These are phyloP conservation scores for Bradypodion pumilum DNA, from an alignment of 2,797 vertebrate species.

Conservation along the genomic window DNA sequence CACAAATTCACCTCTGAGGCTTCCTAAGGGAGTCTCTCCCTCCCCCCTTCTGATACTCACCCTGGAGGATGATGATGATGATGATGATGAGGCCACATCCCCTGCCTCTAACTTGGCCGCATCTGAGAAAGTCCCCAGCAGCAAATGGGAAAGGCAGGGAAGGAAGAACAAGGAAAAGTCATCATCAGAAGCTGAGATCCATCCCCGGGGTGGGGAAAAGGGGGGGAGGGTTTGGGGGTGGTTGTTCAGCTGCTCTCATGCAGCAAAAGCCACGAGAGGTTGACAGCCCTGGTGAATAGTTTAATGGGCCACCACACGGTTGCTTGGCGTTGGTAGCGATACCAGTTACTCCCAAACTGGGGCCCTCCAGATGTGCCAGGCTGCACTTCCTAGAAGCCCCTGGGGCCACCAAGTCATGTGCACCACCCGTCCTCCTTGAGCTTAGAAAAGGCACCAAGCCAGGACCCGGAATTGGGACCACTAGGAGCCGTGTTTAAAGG, in stretches of 20 bases:
- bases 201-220: too few species aligned
- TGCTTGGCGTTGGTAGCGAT: accelerated
- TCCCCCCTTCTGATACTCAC: too few species aligned
- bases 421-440: too few species aligned
- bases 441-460: too few species aligned
- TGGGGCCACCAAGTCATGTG: too few species aligned
- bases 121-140: neutral
- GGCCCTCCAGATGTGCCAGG: neutral
- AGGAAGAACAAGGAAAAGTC: neutral
- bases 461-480: too few species aligned
- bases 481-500: too few species aligned
- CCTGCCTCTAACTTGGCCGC: constrained; percentile 22
- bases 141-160: neutral
- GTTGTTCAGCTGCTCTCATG: too few species aligned
- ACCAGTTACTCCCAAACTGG: neutral
- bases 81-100: neutral
- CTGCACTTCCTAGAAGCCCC: neutral
- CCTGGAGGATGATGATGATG: too few species aligned
- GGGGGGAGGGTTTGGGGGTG: too few species aligned
- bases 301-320: too few species aligned
- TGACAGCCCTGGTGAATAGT: neutral
- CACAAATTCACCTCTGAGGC: neutral
- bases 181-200: neutral
- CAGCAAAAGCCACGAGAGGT: too few species aligned
- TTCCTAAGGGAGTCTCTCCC: neutral